These are phyloP conservation scores for Uloborus plumipes DNA, from an alignment of 2,888 invertebrate genomes.

Conservation along the genomic window DNA sequence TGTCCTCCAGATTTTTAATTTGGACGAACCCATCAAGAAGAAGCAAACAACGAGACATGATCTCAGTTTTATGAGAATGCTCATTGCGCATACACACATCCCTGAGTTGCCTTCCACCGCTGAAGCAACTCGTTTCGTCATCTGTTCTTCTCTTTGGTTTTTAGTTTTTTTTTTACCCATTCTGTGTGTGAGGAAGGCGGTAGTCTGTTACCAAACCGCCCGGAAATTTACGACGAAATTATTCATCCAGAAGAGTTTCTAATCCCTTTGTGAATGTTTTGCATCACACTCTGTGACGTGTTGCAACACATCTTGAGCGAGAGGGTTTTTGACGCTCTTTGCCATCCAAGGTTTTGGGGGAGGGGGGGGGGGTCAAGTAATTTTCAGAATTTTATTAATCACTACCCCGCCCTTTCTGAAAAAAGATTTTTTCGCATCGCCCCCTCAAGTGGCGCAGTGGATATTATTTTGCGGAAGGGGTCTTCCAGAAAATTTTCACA, in stretches of 20 bases:
- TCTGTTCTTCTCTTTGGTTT: conserved; percentile 8
- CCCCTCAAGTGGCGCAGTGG: no score
- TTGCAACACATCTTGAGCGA: conserved; percentile 13
- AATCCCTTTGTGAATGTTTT: conserved; percentile 8
- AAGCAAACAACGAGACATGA: conserved; percentile 10
- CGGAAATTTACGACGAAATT: conserved; percentile 52
- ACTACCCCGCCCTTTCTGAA: no score
- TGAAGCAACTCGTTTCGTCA: conserved; percentile 39
- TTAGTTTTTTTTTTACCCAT: conserved; percentile 1
- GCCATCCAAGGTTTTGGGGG: no score
- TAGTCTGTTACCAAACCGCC: conserved; percentile 8
- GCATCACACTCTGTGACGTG: conserved; percentile 27
- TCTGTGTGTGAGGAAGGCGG: neutral
- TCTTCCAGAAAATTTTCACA: no score
- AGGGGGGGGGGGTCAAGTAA: no score
- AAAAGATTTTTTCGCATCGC: no score
- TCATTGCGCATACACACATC: neutral
- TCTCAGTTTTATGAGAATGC: neutral
- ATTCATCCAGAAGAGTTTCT: conserved; percentile 21
- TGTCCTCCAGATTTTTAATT: conserved; percentile 30
- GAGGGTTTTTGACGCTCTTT: no score
- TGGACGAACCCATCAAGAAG: conserved; percentile 27
- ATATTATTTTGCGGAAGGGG: no score
- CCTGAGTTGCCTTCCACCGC: conserved; percentile 17
- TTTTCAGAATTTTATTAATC: no score